Evolutionary conservation across 2,113 vertebrate genomes (phyloP), one percentile per base, ranked within the genome.

Genomic region (Lanius ludovicianus): DNA sequence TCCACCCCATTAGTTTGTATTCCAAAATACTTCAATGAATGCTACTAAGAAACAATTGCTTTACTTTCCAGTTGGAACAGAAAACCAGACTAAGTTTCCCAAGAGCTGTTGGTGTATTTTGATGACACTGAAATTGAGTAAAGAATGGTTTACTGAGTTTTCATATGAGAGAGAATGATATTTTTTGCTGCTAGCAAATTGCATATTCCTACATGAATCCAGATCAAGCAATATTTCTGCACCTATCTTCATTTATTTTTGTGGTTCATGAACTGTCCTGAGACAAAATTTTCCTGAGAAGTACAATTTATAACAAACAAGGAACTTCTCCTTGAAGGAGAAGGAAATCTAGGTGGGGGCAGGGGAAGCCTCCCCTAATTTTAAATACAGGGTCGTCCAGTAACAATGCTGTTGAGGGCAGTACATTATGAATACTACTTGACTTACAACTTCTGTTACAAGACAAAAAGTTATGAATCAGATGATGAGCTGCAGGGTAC

Each of bases 171-270:
- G 16, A 79, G 18, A 12, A 94, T 63, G 23, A 18, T 62, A 31
- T 87, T 86, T 87, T 75, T 81, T 73, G 52, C 63, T 82, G 41
- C 47, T 55, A 74, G 44, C 3, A 88, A 78, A 56, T n/a, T 63
- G 15, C 30, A 39, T 76, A 79, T 70, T 93, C 52, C n/a, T 79
- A 44, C 33, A 15, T 7, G 21, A 90, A 75, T 30, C 31, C n/a
- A 62, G n/a, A 90, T 5, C 0, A 77, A 88, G 65, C 63, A 76
- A 17, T 84, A 83, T 87, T 89, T 92, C 81, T 90, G n/a, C 64
- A 79, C 33, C 20, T 68, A 62, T 56, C 47, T 80, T 85, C 59
- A 92, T 64, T 89, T 91, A 82, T 92, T 96, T 90, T 69, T 91
- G 44, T n/a, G 42, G 67, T 55, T 79, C 41, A 18, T 47, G 39